phyloP scores from a whole-genome alignment of 2,797 vertebrate species.

The Sternotherus odoratus region DNA sequence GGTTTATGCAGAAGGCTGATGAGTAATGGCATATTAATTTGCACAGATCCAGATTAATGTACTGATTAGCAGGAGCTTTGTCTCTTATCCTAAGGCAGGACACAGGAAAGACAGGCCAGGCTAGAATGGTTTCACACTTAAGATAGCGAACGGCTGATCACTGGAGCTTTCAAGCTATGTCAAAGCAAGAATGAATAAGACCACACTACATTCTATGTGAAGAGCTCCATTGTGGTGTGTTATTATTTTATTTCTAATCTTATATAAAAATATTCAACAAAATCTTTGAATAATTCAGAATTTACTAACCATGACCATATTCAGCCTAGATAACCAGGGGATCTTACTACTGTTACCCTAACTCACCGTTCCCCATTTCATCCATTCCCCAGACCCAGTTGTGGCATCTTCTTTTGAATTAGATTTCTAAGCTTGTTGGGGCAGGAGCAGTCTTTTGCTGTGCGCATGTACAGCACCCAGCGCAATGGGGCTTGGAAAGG shows the following conservation, averaged over 20 bases:
- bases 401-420: not conserved
- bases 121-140: not conserved
- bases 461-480: not conserved
- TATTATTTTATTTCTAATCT: not conserved
- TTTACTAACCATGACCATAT: not conserved
- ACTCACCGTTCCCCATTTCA: not conserved
- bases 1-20: not conserved
- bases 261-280: not conserved
- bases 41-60: not conserved
- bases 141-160: not conserved
- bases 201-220: not conserved
- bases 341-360: not conserved
- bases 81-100: not conserved
- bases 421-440: not conserved
- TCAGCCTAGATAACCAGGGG: not conserved
- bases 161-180: not conserved
- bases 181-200: not conserved
- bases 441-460: not conserved
- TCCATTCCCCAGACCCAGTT: not conserved
- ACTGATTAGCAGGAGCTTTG: not conserved
- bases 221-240: not conserved
- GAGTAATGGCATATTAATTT: not conserved
- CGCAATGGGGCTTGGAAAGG: not conserved
- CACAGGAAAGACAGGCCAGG: not conserved
- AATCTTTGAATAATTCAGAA: not conserved